Evolutionary conservation across 1,140 invertebrate species (phyloP).

Genomic region (Megalopta genalis): DNA sequence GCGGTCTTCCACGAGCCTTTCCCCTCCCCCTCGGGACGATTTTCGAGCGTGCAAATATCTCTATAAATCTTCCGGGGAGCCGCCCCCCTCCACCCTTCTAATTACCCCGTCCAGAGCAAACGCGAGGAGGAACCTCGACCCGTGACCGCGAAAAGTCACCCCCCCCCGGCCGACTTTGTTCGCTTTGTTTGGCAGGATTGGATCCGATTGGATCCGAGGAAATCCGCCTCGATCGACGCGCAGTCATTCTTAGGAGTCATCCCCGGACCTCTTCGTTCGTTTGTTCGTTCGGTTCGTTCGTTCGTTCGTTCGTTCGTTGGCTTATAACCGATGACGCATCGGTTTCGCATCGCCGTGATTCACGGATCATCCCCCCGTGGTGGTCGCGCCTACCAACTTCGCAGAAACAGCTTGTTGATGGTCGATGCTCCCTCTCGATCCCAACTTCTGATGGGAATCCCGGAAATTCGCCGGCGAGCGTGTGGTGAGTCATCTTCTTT

Average conservation of each 20-base stretch:
- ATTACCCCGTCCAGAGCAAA: conserved; percentile 44
- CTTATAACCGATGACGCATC: conserved; percentile 59
- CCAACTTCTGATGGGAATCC: no score
- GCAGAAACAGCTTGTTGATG: background rate
- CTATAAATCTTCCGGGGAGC: conserved; percentile 14
- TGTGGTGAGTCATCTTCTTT: no score
- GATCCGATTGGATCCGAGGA: conserved; percentile 44
- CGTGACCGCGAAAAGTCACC: conserved; percentile 31
- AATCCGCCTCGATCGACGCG: conserved; percentile 33
- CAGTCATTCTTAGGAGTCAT: conserved; percentile 38
- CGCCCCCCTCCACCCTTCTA: conserved; percentile 30
- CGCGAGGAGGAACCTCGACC: conserved; percentile 34
- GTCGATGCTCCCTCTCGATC: no score
- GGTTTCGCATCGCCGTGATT: conserved; percentile 47
- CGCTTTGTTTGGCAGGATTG: conserved; percentile 11
- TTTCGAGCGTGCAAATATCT: background rate
- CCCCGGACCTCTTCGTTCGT: no score
- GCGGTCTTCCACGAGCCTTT: no score
- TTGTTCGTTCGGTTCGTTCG: no score
- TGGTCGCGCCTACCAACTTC: background rate
- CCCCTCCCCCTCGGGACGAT: no score
- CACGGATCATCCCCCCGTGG: conserved; percentile 44
- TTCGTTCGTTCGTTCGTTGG: background rate
- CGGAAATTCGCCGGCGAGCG: no score
- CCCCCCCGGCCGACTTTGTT: conserved; percentile 44